Conservation (phyloP, 2,113 vertebrate species). For the Coregonus clupeaformis region DNA sequence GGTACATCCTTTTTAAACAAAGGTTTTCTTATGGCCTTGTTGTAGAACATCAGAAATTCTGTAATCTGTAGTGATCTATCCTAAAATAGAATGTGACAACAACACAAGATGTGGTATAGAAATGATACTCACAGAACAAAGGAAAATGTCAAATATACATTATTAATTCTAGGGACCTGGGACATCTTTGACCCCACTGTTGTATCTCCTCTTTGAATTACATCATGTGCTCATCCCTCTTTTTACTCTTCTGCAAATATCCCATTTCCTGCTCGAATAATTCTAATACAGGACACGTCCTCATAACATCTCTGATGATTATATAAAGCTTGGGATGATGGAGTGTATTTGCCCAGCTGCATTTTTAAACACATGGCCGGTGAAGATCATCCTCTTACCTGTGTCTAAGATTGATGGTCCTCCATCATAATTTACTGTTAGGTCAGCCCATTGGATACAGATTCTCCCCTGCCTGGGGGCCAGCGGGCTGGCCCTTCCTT, state of each 20-base stretch:
- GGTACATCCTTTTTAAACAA: neutral
- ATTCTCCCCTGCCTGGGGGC: neutral
- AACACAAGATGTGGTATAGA: neutral
- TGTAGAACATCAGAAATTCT: neutral
- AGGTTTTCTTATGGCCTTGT: neutral
- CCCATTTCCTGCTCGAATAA: slow-evolving; percentile 8
- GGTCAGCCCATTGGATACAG: neutral
- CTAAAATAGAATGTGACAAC: neutral
- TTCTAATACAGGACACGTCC: slow-evolving; percentile 8
- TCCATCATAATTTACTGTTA: slow-evolving; percentile 14
- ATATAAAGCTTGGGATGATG: slow-evolving; percentile 20
- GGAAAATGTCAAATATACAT: too few relatives aligned
- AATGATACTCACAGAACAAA: too few relatives aligned
- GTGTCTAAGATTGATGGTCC: slow-evolving; percentile 34
- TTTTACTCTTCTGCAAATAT: neutral
- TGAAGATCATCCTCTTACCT: slow-evolving; percentile 23
- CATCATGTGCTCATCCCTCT: slow-evolving; percentile 4
- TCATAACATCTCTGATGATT: neutral
- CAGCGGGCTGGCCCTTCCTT: neutral
- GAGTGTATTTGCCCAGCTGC: slow-evolving; percentile 35
- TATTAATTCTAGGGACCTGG: too few relatives aligned
- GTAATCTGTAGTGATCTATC: too few relatives aligned
- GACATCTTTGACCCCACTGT: too few relatives aligned
- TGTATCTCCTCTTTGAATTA: neutral
- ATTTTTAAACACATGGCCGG: slow-evolving; percentile 9